These are phyloP conservation scores for Erannis defoliaria DNA, from an alignment of 2,888 invertebrate genomes.

Conservation along the genomic window DNA sequence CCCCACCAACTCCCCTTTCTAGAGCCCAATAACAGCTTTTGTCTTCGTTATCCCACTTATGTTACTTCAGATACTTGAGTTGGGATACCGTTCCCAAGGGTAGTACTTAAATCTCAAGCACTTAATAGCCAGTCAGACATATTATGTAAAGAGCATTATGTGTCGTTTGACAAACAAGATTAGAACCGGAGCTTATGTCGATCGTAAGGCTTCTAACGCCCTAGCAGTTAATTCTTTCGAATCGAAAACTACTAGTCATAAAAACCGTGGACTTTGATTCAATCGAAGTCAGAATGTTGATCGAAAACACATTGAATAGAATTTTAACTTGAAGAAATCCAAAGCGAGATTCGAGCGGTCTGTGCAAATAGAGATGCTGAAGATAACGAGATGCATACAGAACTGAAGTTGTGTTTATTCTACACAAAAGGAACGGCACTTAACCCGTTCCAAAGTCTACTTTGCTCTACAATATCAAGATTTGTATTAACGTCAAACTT, in stretches of 20 bases:
- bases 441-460: constrained; percentile 38
- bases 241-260: constrained; percentile 4
- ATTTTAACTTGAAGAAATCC: constrained; percentile 46
- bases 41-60: constrained; percentile 22
- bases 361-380: constrained; percentile 66
- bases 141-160: constrained; percentile 55
- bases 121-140: constrained; percentile 53
- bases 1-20: constrained; percentile 7
- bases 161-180: constrained; percentile 59
- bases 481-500: background rate
- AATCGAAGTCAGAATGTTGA: constrained; percentile 26
- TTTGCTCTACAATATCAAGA: background rate
- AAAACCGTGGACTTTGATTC: constrained; percentile 13
- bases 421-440: constrained; percentile 47
- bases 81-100: constrained; percentile 2
- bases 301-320: constrained; percentile 36
- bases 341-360: constrained; percentile 54
- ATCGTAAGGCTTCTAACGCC: constrained; percentile 53
- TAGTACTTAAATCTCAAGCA: constrained; percentile 36
- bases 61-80: constrained; percentile 16
- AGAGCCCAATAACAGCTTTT: constrained; percentile 19
- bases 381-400: constrained; percentile 76
- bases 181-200: constrained; percentile 51
- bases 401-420: constrained; percentile 55
- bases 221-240: constrained; percentile 25